Evolutionary conservation across 1,140 invertebrate species (phyloP), one percentile per base, ranked within the genome.

Genomic region (Aphaenogaster rudis): DNA sequence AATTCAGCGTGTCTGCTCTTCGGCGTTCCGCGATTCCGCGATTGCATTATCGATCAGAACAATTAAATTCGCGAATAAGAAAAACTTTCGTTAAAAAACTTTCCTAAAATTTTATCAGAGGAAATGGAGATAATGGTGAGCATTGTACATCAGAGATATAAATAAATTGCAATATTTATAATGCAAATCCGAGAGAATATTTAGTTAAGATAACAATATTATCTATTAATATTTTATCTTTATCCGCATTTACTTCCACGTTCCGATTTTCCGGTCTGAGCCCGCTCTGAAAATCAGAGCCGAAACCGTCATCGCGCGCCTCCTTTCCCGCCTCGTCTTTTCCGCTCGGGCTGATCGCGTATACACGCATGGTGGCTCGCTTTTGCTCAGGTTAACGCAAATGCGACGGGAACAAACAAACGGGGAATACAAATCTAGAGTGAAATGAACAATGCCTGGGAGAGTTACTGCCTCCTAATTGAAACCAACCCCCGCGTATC

Each of bases 401-500:
- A 93, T 92, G 92, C 87, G 92, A 92, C 92, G 88, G 91, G 90
- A 91, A 92, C 92, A 93, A 94, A 93, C 93, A 94, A 94, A 94
- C 92, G 90, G 88, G 88, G 94, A 95, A 94, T 95, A 94, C 94
- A 95, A 95, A 95, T 95, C 93, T 94, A 95, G 94, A 95, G 94
- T 93, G 93, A 95, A 94, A 94, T 94, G 95, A 95, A 95, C 95
- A 95, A 95, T 95, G 93, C 94, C 93, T 89, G 92, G 93, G 94
- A 94, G 95, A 94, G 94, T 93, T 94, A 94, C 93, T 92, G 92
- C 93, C 93, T 95, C 88, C 94, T 95, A 95, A 95, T 95, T 95
- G 94, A 94, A 95, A 95, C 93, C 93, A 92, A 93, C 93, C 92
- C 92, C 9, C 87, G n/a, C 45, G 9, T 66, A 28, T n/a, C 63